Percentiles rank a stretch among this genome's conserved stretches.
These are phyloP conservation scores for Loxodonta africana DNA, from an alignment of 2,113 vertebrate species.

Conservation along the genomic window DNA sequence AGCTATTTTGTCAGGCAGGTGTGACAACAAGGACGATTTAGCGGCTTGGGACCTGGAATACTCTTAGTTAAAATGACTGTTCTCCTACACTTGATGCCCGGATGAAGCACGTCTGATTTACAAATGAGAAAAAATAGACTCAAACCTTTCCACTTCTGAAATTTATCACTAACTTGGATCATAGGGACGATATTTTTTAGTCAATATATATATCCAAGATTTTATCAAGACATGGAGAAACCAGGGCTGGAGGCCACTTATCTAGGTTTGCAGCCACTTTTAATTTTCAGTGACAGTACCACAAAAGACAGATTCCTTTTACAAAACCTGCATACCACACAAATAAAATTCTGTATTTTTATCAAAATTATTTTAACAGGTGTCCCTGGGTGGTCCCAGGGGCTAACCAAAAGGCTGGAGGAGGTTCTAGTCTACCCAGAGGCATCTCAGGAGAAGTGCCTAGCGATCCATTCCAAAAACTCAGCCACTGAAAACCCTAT, in stretches of 20 bases:
- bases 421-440: background rate
- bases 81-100: background rate
- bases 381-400: background rate
- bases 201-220: slow-evolving; percentile 1
- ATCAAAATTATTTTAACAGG: slow-evolving; percentile 24
- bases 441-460: background rate
- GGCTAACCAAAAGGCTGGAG: background rate
- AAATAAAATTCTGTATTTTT: background rate
- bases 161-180: slow-evolving; percentile 11
- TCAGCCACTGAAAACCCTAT: too few species aligned
- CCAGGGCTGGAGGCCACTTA: background rate
- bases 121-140: background rate
- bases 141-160: background rate
- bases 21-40: background rate
- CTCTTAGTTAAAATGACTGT: background rate
- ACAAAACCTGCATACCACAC: background rate
- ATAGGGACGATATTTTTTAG: background rate
- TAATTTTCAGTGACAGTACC: background rate
- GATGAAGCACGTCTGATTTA: background rate
- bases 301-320: background rate
- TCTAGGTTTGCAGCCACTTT: background rate
- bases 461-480: background rate
- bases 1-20: background rate
- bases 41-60: background rate
- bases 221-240: background rate